Conservation (phyloP, 2,888 invertebrate genomes). For the Conchocele bisecta region DNA sequence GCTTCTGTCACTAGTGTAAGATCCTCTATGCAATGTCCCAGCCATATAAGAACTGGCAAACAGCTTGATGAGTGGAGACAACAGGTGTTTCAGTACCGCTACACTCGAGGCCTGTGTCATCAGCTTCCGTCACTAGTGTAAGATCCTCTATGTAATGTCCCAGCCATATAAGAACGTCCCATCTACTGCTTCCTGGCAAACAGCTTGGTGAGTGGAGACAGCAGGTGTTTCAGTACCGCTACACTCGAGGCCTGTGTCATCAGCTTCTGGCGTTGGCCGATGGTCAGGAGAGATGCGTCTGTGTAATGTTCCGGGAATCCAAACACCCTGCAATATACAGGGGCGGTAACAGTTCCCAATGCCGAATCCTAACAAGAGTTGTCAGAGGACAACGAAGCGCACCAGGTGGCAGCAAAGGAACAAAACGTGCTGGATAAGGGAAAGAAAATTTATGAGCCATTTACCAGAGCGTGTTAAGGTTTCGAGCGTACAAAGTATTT, state of each 20-base stretch:
- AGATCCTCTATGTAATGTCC: too few relatives aligned
- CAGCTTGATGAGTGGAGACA: not conserved
- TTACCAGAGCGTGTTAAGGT: too few relatives aligned
- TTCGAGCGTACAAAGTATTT: too few relatives aligned
- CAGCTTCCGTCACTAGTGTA: too few relatives aligned
- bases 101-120: too few relatives aligned
- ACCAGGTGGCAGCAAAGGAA: too few relatives aligned
- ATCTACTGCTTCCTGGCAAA: slow-evolving; percentile 15
- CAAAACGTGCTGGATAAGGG: too few relatives aligned
- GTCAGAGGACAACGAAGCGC: too few relatives aligned
- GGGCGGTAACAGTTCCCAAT: too few relatives aligned
- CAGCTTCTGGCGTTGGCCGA: slow-evolving; percentile 82
- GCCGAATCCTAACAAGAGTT: too few relatives aligned
- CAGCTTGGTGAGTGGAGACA: slow-evolving; percentile 79
- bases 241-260: slow-evolving; percentile 85
- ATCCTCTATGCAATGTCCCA: slow-evolving; percentile 26
- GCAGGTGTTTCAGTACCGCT: slow-evolving; percentile 83
- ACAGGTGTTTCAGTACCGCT: too few relatives aligned
- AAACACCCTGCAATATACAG: slow-evolving; percentile 36
- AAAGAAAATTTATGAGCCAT: too few relatives aligned
- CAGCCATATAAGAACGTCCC: slow-evolving; percentile 27
- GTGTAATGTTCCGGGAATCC: slow-evolving; percentile 36
- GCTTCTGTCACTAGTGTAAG: slow-evolving; percentile 81
- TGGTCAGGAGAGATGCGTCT: slow-evolving; percentile 13
- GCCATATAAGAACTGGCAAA: slow-evolving; percentile 26